A percentile compares a stretch with the other conserved stretches of the same genome.
Conservation (phyloP, 2,113 vertebrate genomes). For the Centropus bengalensis region DNA sequence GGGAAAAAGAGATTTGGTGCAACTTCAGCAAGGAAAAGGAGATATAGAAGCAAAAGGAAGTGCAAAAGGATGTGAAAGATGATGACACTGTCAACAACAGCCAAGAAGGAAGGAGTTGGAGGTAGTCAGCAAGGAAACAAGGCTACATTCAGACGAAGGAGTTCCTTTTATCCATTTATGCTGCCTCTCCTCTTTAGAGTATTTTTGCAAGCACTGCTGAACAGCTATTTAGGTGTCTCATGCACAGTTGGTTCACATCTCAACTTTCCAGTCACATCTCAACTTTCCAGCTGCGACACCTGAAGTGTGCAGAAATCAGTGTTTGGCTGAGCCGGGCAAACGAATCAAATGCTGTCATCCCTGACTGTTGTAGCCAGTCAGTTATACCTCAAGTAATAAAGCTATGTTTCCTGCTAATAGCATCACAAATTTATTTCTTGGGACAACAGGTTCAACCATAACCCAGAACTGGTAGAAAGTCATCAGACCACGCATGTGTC, state of each 20-base stretch:
- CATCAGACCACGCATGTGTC: not conserved
- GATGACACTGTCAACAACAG: not conserved
- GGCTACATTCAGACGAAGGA: not conserved
- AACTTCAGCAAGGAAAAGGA: not conserved
- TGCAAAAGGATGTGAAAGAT: not conserved
- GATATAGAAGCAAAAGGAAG: slow-evolving; percentile 6
- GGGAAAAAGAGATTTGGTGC: not conserved
- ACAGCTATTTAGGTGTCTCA: not conserved
- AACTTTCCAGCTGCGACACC: not conserved
- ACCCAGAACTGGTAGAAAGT: not conserved
- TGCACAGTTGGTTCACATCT: not conserved
- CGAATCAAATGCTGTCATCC: not conserved
- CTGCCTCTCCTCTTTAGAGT: not conserved
- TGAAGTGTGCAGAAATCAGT: not conserved
- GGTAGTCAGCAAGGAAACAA: slow-evolving; percentile 10
- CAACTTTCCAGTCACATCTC: not conserved
- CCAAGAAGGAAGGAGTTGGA: slow-evolving; percentile 1
- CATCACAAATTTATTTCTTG: not conserved
- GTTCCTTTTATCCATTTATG: not conserved
- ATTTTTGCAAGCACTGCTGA: not conserved
- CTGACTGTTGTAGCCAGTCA: not conserved
- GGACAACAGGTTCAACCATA: not conserved
- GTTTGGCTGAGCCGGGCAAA: not conserved
- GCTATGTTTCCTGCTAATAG: not conserved
- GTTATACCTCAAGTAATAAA: not conserved